Conservation (phyloP, 2,888 invertebrate species). For the Plebejus anna region DNA sequence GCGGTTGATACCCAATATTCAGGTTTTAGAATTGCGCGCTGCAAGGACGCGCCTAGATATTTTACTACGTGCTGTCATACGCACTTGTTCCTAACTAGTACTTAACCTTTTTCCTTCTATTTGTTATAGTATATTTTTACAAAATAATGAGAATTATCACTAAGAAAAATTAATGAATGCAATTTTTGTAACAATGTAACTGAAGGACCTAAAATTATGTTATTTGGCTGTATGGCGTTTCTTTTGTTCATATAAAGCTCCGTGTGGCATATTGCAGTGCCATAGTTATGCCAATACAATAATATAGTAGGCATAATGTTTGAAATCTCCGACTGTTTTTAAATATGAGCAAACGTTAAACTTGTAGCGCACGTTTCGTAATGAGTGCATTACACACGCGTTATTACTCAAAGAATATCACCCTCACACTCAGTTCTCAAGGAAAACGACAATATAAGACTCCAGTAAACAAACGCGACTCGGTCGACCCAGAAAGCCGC, state of each 20-base stretch:
- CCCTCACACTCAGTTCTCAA: constrained; percentile 26
- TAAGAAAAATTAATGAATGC: too few relatives aligned
- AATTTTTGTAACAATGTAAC: too few relatives aligned
- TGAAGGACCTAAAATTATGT: too few relatives aligned
- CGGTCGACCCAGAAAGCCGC: constrained; percentile 55
- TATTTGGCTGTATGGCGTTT: too few relatives aligned
- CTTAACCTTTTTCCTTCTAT: not conserved
- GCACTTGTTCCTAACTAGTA: not conserved
- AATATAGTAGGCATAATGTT: not conserved
- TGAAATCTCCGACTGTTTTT: not conserved
- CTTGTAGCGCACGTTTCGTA: constrained; percentile 13
- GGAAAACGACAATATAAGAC: constrained; percentile 29
- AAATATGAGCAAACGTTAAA: not conserved
- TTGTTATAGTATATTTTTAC: not conserved
- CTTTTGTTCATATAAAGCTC: not conserved
- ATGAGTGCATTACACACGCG: not conserved
- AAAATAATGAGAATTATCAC: not conserved
- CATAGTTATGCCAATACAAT: too few relatives aligned
- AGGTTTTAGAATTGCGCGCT: constrained; percentile 41
- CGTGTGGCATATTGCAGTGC: too few relatives aligned
- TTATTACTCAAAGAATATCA: constrained; percentile 27
- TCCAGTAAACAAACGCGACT: constrained; percentile 30
- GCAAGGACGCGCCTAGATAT: constrained; percentile 41
- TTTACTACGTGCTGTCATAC: constrained; percentile 16
- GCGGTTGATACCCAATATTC: constrained; percentile 37